Evolutionary conservation across 2,888 invertebrate genomes (phyloP).

Genomic region (Griposia aprilina): DNA sequence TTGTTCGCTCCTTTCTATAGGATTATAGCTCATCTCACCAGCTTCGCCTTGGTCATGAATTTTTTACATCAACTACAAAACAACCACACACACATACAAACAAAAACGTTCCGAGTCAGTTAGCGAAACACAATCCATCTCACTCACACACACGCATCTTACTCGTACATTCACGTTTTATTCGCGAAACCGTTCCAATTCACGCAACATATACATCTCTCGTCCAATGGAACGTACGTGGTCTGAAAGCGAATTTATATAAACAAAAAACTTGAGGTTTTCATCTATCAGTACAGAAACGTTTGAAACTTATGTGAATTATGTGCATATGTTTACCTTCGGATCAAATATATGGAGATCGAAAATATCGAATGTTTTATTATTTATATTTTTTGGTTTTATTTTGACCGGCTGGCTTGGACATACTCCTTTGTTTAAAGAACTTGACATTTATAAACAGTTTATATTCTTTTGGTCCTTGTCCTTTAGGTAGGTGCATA

Average conservation of each 20-base stretch:
- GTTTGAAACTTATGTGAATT: slow-evolving; percentile 59
- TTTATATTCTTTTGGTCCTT: slow-evolving; percentile 21
- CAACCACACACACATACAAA: slow-evolving; percentile 1
- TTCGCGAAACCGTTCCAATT: slow-evolving; percentile 53
- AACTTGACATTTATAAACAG: slow-evolving; percentile 29
- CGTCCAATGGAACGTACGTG: slow-evolving; percentile 82
- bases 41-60: background rate
- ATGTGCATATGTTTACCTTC: slow-evolving; percentile 59
- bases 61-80: slow-evolving; percentile 9
- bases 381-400: slow-evolving; percentile 44
- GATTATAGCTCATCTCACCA: background rate
- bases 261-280: slow-evolving; percentile 73
- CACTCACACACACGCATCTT: slow-evolving; percentile 39
- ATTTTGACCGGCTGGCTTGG: background rate
- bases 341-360: slow-evolving; percentile 55
- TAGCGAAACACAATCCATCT: slow-evolving; percentile 35
- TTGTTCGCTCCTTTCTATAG: background rate
- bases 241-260: slow-evolving; percentile 76
- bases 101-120: slow-evolving; percentile 4
- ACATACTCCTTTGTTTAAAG: slow-evolving; percentile 16
- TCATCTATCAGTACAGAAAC: slow-evolving; percentile 63
- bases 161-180: slow-evolving; percentile 43
- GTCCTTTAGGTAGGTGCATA: background rate
- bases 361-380: slow-evolving; percentile 49
- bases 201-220: slow-evolving; percentile 64